Percentiles rank a stretch among this genome's conserved stretches.
Conservation (phyloP, 2,888 invertebrate genomes). For the Stegana nigrithorax region DNA sequence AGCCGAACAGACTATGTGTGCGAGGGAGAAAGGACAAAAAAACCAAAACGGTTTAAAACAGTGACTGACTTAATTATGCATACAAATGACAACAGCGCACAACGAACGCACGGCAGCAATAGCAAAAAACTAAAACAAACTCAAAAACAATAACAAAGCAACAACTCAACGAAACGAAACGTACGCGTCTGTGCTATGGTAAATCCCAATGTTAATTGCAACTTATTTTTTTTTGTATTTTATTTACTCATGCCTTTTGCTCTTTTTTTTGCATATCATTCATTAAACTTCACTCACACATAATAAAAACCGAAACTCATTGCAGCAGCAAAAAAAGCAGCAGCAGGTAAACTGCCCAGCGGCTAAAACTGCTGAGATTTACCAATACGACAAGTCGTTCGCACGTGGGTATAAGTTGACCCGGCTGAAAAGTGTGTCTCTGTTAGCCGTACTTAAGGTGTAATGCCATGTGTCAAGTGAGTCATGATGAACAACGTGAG, state of each 20-base stretch:
- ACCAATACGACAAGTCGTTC: too few relatives aligned
- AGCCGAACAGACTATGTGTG: neutral
- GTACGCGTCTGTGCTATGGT: neutral
- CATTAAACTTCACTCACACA: too few relatives aligned
- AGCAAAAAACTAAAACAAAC: neutral
- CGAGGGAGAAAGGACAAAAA: neutral
- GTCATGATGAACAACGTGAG: too few relatives aligned
- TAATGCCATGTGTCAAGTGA: too few relatives aligned
- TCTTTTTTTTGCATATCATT: too few relatives aligned
- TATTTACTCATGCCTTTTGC: too few relatives aligned
- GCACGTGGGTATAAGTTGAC: too few relatives aligned
- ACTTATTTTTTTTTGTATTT: neutral
- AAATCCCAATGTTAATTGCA: constrained; percentile 6
- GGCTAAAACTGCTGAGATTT: neutral
- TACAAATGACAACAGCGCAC: neutral
- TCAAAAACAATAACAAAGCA: too few relatives aligned
- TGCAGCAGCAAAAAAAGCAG: neutral
- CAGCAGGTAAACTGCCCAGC: neutral
- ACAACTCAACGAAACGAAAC: neutral
- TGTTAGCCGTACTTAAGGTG: too few relatives aligned
- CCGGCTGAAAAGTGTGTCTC: too few relatives aligned
- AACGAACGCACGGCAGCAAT: neutral
- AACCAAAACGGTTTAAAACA: neutral
- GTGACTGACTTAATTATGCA: constrained; percentile 1
- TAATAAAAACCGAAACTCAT: neutral